Conservation (phyloP, 2,797 vertebrate genomes). For the Diglossa cyanea region DNA sequence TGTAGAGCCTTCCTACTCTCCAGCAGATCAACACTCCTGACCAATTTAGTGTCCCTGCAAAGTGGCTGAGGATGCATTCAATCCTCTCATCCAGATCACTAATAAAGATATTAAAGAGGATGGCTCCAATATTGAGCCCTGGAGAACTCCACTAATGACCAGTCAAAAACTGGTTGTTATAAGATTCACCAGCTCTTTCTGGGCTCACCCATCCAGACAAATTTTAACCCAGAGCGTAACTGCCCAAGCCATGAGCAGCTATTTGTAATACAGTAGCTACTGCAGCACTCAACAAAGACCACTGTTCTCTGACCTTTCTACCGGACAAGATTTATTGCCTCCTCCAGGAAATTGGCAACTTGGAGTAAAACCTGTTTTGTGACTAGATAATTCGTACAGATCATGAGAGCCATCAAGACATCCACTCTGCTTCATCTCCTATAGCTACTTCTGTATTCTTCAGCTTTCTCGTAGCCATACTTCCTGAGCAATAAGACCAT, state of each 20-base stretch:
- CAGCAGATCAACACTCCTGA: neutral
- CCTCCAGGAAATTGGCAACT: neutral
- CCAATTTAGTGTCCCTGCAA: neutral
- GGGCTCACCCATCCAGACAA: neutral
- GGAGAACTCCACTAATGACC: neutral
- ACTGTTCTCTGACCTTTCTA: neutral
- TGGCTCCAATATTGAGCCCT: neutral
- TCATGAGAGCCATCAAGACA: neutral
- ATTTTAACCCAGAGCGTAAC: neutral
- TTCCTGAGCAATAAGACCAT: neutral
- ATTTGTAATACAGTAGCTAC: neutral
- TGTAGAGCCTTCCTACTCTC: neutral
- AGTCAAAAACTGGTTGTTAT: neutral
- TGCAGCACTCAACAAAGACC: neutral
- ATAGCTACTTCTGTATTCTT: neutral
- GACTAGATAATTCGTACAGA: neutral
- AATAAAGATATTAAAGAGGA: neutral
- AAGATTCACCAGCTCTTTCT: neutral
- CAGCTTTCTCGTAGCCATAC: neutral
- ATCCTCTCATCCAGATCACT: neutral
- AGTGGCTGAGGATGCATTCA: neutral
- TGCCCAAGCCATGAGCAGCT: neutral
- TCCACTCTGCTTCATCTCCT: neutral
- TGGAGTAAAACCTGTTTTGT: neutral
- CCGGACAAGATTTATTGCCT: neutral